These are phyloP conservation scores for Papilio polytes DNA, from an alignment of 1,140 invertebrate genomes.

Conservation along the genomic window DNA sequence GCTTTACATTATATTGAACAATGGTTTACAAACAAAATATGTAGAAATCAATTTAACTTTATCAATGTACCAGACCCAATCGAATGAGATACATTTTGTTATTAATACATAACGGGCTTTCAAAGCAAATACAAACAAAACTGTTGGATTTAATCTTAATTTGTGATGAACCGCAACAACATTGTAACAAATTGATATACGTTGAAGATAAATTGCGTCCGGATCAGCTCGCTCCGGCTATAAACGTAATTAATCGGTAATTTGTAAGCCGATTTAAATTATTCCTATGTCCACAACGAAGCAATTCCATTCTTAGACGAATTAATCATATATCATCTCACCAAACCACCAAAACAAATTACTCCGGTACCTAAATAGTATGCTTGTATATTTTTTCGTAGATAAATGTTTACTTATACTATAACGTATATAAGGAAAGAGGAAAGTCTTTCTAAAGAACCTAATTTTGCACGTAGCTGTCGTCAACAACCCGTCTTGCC, in stretches of 20 bases:
- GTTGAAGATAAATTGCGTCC: neutral
- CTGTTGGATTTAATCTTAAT: neutral
- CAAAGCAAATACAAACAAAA: neutral
- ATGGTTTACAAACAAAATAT: no score
- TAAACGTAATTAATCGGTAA: neutral
- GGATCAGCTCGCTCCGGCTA: neutral
- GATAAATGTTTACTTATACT: neutral
- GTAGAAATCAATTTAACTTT: no score
- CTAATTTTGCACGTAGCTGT: neutral
- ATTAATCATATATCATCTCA: neutral
- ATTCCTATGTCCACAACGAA: neutral
- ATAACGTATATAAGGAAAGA: neutral
- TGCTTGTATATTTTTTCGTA: neutral
- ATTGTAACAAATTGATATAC: neutral
- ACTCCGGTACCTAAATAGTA: no score
- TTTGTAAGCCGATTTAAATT: neutral
- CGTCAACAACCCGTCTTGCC: neutral
- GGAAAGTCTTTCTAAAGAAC: neutral
- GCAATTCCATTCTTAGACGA: no score
- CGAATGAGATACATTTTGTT: no score
- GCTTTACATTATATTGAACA: no score
- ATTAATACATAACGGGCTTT: neutral
- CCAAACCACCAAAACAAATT: neutral
- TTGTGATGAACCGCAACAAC: neutral
- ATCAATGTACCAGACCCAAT: no score